Conservation (phyloP, 2,797 vertebrate species). For the Centroberyx gerrardi region DNA sequence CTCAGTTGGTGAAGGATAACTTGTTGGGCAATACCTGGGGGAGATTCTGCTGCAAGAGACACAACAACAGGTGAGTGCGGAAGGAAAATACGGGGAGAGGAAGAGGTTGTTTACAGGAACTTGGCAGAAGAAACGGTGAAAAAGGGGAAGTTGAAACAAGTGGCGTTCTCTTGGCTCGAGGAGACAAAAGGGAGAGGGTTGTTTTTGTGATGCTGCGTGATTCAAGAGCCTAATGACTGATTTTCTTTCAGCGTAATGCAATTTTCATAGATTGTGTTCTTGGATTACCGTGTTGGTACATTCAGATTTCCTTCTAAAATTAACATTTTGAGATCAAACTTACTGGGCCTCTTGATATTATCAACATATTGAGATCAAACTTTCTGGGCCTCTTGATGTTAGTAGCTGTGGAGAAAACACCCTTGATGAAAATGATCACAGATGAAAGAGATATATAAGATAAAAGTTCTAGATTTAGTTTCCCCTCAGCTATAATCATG, state of each 20-base stretch:
- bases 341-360: background rate
- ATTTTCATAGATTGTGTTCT: slow-evolving; percentile 15
- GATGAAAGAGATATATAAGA: too few relatives aligned
- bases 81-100: slow-evolving; percentile 6
- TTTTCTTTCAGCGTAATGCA: slow-evolving; percentile 35
- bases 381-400: background rate
- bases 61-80: slow-evolving; percentile 72
- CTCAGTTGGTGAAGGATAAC: slow-evolving; percentile 30
- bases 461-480: too few relatives aligned
- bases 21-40: slow-evolving; percentile 27
- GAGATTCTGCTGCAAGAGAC: slow-evolving; percentile 33
- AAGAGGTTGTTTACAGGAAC: background rate
- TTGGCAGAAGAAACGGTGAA: background rate
- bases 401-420: background rate
- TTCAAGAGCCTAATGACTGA: slow-evolving; percentile 41
- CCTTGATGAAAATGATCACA: too few relatives aligned
- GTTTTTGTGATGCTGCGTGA: slow-evolving; percentile 44
- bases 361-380: slow-evolving; percentile 1
- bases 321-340: background rate
- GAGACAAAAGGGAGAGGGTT: slow-evolving; percentile 24
- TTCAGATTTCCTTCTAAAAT: background rate
- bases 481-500: too few relatives aligned
- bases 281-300: background rate
- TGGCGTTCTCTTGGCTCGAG: slow-evolving; percentile 1
- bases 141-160: background rate